Percentiles rank a stretch among this genome's conserved stretches.
These are phyloP conservation scores for Syrrhaptes paradoxus DNA, from an alignment of 2,113 vertebrate species.

Conservation along the genomic window DNA sequence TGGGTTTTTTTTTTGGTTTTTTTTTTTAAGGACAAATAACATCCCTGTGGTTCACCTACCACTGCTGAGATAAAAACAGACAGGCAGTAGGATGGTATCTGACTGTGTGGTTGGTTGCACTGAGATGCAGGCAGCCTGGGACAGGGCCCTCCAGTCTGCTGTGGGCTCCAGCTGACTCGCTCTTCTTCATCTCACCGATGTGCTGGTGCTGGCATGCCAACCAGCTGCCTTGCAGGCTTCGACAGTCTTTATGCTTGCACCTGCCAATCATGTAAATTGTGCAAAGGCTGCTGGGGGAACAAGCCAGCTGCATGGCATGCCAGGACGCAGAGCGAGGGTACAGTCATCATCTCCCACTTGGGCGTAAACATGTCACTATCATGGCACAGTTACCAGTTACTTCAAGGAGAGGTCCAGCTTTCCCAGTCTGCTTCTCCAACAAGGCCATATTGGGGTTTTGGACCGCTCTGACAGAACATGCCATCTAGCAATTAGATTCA, in stretches of 20 bases:
- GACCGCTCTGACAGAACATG: slow-evolving; percentile 5
- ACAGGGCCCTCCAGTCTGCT: background rate
- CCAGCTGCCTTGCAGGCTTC: slow-evolving; percentile 52
- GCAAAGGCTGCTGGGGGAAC: slow-evolving; percentile 11
- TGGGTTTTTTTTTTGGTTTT: no score
- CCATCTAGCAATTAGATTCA: slow-evolving; percentile 8
- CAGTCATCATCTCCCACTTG: background rate
- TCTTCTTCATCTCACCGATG: background rate
- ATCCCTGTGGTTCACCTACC: background rate
- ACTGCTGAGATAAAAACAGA: background rate
- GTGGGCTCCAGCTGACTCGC: slow-evolving; percentile 51
- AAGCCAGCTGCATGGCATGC: slow-evolving; percentile 48
- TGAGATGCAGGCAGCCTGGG: background rate
- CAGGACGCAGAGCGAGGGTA: background rate
- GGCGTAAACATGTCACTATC: background rate
- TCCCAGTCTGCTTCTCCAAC: background rate
- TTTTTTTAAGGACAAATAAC: background rate
- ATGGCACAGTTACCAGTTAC: background rate
- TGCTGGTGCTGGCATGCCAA: slow-evolving; percentile 32
- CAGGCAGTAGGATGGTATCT: background rate
- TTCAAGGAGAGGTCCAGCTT: background rate
- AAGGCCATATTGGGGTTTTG: background rate
- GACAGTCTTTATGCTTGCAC: slow-evolving; percentile 32
- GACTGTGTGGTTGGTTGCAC: background rate
- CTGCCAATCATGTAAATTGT: slow-evolving; percentile 42